phyloP scores from a whole-genome alignment of 1,140 invertebrate species.

The Telenomus remus region DNA sequence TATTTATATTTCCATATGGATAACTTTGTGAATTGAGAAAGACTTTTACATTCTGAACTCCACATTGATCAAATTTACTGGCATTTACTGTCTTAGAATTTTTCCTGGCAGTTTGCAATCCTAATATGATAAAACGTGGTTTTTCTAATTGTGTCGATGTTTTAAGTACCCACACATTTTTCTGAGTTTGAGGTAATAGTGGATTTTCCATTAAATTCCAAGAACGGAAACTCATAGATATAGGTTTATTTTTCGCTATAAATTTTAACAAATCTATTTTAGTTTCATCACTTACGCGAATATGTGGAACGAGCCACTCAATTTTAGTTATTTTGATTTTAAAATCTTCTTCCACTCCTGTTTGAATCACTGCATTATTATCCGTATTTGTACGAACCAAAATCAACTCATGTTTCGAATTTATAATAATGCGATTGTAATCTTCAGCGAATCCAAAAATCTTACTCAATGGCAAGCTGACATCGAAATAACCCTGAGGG shows the following conservation, averaged over 20 bases:
- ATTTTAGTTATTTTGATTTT: neutral
- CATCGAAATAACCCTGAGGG: neutral
- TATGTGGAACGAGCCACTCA: neutral
- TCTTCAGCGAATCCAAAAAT: neutral
- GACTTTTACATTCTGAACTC: too few relatives aligned
- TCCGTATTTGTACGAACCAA: neutral
- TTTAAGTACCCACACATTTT: neutral
- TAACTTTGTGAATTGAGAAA: too few relatives aligned
- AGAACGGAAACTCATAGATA: neutral
- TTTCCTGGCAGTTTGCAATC: too few relatives aligned
- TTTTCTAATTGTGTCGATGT: neutral
- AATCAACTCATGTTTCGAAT: neutral
- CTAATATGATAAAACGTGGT: neutral
- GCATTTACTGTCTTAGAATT: too few relatives aligned
- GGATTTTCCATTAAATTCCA: neutral
- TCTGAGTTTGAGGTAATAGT: too few relatives aligned
- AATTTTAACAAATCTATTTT: neutral
- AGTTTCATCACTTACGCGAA: neutral
- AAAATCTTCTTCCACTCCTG: neutral
- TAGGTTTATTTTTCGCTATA: too few relatives aligned
- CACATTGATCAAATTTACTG: too few relatives aligned
- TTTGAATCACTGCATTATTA: neutral
- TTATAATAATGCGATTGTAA: slow-evolving; percentile 1
- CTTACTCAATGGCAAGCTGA: neutral
- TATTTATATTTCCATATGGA: too few relatives aligned